These are phyloP conservation scores for Drosophila orosa DNA, from an alignment of 1,140 invertebrate species.

Conservation along the genomic window DNA sequence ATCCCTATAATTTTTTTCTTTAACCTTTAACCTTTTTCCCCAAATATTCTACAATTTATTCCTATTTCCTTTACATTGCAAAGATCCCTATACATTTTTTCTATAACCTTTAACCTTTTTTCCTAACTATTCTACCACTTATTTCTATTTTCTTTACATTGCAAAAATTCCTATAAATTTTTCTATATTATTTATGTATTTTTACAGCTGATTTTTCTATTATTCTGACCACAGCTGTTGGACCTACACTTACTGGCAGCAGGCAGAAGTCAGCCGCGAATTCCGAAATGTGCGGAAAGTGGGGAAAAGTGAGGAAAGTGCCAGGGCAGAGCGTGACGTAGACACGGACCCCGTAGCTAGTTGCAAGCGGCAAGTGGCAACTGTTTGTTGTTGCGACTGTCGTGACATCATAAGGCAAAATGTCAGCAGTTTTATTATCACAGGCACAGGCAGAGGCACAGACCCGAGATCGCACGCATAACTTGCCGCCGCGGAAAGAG, in stretches of 20 bases:
- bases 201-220: constrained; percentile 18
- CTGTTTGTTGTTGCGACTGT: constrained; percentile 51
- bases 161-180: background rate
- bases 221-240: constrained; percentile 37
- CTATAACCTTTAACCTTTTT: background rate
- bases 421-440: constrained; percentile 80
- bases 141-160: background rate
- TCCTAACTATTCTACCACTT: background rate
- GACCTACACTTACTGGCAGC: constrained; percentile 8
- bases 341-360: constrained; percentile 17
- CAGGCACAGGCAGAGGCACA: constrained; percentile 19
- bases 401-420: constrained; percentile 75
- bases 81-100: too few relatives aligned
- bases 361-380: constrained; percentile 16
- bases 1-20: too few relatives aligned
- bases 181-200: background rate
- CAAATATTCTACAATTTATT: too few relatives aligned
- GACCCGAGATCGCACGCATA: constrained; percentile 57
- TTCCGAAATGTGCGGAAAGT: constrained; percentile 4
- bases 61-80: too few relatives aligned
- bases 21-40: too few relatives aligned
- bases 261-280: constrained; percentile 14
- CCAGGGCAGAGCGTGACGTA: constrained; percentile 19
- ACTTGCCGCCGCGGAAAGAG: constrained; percentile 39
- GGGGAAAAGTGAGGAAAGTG: constrained; percentile 20